Conservation (phyloP, 2,113 vertebrate genomes). For the Phalacrocorax pelagicus region DNA sequence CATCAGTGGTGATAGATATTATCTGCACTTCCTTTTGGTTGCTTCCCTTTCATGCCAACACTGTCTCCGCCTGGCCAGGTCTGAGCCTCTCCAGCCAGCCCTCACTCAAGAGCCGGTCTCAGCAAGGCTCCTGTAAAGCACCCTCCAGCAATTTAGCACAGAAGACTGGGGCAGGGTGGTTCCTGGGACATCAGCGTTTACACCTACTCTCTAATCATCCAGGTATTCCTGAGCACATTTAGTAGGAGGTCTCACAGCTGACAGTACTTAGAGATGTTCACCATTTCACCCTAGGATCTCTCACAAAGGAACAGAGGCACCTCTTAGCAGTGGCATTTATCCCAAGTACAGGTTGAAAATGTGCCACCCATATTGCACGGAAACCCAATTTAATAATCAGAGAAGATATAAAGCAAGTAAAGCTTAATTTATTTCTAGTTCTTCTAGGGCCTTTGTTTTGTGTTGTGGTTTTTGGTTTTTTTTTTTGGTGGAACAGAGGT, state of each 20-base stretch:
- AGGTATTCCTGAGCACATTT: neutral
- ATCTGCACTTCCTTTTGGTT: slow-evolving; percentile 1
- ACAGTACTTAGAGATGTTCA: neutral
- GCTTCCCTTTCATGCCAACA: neutral
- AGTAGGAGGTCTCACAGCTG: neutral
- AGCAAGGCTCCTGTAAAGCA: neutral
- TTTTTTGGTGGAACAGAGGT: neutral
- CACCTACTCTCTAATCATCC: neutral
- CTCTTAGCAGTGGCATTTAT: neutral
- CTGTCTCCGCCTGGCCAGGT: neutral
- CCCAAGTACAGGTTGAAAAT: neutral
- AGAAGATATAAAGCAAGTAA: neutral
- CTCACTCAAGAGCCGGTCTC: neutral
- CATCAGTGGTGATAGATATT: neutral
- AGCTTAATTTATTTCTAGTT: neutral
- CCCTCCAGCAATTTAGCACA: neutral
- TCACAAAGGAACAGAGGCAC: neutral
- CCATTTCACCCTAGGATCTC: neutral
- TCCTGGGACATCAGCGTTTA: neutral
- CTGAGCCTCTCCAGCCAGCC: neutral
- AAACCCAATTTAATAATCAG: neutral
- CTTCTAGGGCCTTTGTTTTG: neutral
- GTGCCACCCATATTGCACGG: neutral
- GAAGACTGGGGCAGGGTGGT: neutral
- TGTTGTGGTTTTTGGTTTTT: too few relatives aligned